phyloP scores from a whole-genome alignment of 1,140 invertebrate genomes.

The Drosophila dunni region DNA sequence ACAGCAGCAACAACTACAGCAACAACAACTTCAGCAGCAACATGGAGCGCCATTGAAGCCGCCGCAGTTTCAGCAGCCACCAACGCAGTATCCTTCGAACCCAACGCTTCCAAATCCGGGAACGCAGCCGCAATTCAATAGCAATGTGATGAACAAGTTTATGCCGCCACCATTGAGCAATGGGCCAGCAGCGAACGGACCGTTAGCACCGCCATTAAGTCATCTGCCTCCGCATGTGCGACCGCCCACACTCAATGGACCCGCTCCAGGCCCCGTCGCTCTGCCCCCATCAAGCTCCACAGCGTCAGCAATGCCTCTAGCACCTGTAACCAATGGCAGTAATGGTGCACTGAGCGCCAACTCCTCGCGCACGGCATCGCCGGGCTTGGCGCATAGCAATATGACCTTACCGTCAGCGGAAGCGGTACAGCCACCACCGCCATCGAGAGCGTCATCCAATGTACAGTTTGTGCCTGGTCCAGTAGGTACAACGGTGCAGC shows the following conservation, averaged over 20 bases:
- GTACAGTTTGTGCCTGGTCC: slow-evolving; percentile 19
- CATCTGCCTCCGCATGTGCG: slow-evolving; percentile 66
- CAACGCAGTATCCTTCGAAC: slow-evolving; percentile 39
- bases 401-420: background rate
- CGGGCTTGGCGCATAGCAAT: slow-evolving; percentile 39
- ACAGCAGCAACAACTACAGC: slow-evolving; percentile 25
- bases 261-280: background rate
- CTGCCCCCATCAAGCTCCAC: background rate
- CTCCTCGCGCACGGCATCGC: slow-evolving; percentile 77
- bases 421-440: slow-evolving; percentile 11
- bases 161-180: slow-evolving; percentile 57
- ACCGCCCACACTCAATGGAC: slow-evolving; percentile 60
- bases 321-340: slow-evolving; percentile 50
- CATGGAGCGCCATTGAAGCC: background rate
- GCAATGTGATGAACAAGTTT: slow-evolving; percentile 64
- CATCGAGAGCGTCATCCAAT: slow-evolving; percentile 9
- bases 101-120: slow-evolving; percentile 9
- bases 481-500: slow-evolving; percentile 1
- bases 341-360: slow-evolving; percentile 64
- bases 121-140: slow-evolving; percentile 50
- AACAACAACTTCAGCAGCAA: slow-evolving; percentile 12
- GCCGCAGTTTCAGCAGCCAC: slow-evolving; percentile 38
- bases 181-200: slow-evolving; percentile 4
- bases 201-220: slow-evolving; percentile 31
- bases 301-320: background rate